Conservation (phyloP, 2,888 invertebrate species). For the Thymelicus sylvestris region DNA sequence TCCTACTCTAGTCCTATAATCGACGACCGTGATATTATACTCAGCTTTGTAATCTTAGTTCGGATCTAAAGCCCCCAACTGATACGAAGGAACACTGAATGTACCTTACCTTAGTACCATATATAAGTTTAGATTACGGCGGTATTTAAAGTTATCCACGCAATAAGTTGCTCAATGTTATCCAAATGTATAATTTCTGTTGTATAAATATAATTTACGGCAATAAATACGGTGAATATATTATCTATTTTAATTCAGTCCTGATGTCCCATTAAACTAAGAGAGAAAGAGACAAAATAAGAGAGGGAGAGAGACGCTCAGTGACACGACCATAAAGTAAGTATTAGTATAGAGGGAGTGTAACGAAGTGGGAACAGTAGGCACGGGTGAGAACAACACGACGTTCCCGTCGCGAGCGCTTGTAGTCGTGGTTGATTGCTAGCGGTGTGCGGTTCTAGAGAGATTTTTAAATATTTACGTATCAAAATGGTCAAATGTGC, state of each 20-base stretch:
- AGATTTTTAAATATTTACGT: too few species aligned
- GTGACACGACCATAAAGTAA: too few species aligned
- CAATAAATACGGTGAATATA: slow-evolving; percentile 7
- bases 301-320: too few species aligned
- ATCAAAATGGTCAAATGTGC: too few species aligned
- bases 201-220: slow-evolving; percentile 33
- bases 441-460: too few species aligned
- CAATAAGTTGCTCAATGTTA: slow-evolving; percentile 35
- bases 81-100: slow-evolving; percentile 14
- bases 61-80: not conserved
- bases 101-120: slow-evolving; percentile 25
- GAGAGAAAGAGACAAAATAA: too few species aligned
- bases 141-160: slow-evolving; percentile 23
- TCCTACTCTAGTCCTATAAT: slow-evolving; percentile 4
- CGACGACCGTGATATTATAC: not conserved
- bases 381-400: too few species aligned
- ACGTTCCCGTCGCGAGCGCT: too few species aligned
- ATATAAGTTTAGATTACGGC: slow-evolving; percentile 6
- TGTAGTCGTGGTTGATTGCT: too few species aligned
- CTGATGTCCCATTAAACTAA: not conserved
- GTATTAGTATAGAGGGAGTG: too few species aligned
- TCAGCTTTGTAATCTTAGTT: slow-evolving; percentile 12
- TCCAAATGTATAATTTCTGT: slow-evolving; percentile 31
- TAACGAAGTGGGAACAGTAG: too few species aligned
- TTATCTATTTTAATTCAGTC: not conserved